Evolutionary conservation across 1,140 invertebrate genomes (phyloP), one percentile per base, ranked within the genome.

Genomic region (Drosophila nikananu): DNA sequence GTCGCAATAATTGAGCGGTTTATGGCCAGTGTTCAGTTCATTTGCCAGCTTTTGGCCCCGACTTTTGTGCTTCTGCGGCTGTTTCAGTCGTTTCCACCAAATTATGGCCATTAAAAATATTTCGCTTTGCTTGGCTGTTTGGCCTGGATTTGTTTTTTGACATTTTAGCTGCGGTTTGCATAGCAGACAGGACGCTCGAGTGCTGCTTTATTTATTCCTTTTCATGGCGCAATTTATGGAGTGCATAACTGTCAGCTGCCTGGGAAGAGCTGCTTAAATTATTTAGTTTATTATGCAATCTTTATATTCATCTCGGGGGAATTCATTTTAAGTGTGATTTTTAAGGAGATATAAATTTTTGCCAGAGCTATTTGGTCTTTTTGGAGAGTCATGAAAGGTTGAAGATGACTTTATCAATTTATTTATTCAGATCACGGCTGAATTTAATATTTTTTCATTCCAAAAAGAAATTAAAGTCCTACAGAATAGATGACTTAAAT

Each of bases 1-100:
- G 77, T 71, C 81, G 66, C 70, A 77, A 84, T 89, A 87, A 89
- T 87, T 84, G 84, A 89, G 86, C 84, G 86, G 81, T 86, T 86
- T 86, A 68, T 70, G 66, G 60, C 46, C 62, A 82, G 52, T 64
- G 54, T 13, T 52, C 51, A 71, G 80, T 89, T 87, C 81, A 87
- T 89, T 83, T 89, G 73, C 58, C 64, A 62, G 54, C 60, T 68
- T 19, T 35, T 49, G 62, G 44, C 46, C 25, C 30, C 44, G 68
- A 62, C 55, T 55, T 64, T 68, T 44, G 62, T 61, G 52, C 60
- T 77, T 66, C 61, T 81, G 71, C 55, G 62, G 60, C 72, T 66
- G 67, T 74, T 74, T 37, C 54, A 58, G 81, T 74, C 41, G 71
- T 46, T 78, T 23, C 35, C 42, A 52, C 59, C 44, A 77, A 77